Evolutionary conservation across 2,888 invertebrate genomes (phyloP), one percentile per base, ranked within the genome.

Genomic region (Eupeodes luniger): DNA sequence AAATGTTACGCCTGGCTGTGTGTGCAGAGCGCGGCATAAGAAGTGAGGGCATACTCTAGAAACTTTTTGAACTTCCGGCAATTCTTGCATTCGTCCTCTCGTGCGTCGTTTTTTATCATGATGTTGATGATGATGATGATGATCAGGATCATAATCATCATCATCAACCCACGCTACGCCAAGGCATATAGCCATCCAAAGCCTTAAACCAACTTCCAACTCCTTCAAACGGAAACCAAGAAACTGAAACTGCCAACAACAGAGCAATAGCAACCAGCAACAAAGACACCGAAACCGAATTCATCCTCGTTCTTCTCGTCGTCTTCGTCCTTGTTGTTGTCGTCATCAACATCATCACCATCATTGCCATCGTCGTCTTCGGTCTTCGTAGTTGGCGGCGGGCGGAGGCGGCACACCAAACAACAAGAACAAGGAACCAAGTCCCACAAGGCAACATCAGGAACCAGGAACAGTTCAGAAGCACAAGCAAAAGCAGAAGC

Each of bases 51-150:
- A 85, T 75, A 85, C 88, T 88, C 78, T n/a, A 69, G 62, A 88
- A 85, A 85, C 40, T 85, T 88, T 88, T 85, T 75, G 85, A 85
- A 88, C 88, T 88, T 88, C 88, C 88, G 88, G 81, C 85, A 88
- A 59, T 88, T 88, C 77, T 78, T 84, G 81, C 74, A 85, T 67
- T 78, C 53, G 69, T 69, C 36, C 5, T 69, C 27, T 27, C 3
- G 27, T 27, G 27, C 36, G 69, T 53, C n/a, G 51, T 67, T 69
- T 49, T 49, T 76, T 57, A 57, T 51, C 72, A 74, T 2, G 12
- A 27, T 61, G 27, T 27, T 27, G 34, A 61, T 49, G 34, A 19
- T 9, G 14, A 10, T n/a, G 66, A 49, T n/a, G 66, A 40, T 78
- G 53, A 69, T 59, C 69, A 61, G 27, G 27, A 27, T 6, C 36